Base-by-base conservation (phyloP, 2,888 invertebrate genomes). In the Papilio protenor region DNA sequence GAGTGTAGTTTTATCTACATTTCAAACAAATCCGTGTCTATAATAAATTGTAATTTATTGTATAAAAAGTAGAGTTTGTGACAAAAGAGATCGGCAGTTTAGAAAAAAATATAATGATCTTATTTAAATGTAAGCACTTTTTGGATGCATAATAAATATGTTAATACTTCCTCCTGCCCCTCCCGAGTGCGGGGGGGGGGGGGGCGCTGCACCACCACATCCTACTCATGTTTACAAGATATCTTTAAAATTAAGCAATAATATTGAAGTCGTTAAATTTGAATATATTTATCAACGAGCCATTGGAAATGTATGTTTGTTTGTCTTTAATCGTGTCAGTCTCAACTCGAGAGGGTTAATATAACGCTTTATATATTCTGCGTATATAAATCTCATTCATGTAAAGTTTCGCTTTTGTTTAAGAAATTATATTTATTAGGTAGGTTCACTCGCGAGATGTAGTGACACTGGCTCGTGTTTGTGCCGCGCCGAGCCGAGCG, bases 161-260 rank as follows among this genome's bases (percentile, higher is more conserved):
- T n/a, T n/a, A n/a, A n/a, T n/a, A n/a, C n/a, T n/a, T n/a, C n/a
- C n/a, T n/a, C n/a, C n/a, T n/a, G n/a, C n/a, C n/a, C n/a, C n/a
- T n/a, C n/a, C n/a, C n/a, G n/a, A n/a, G n/a, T n/a, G n/a, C n/a
- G n/a, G n/a, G n/a, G n/a, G n/a, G n/a, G n/a, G n/a, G n/a, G 27
- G 27, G 27, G 27, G 27, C 27, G 27, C 61, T 75, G 64, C 47
- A 40, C 70, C 74, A 75, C 71, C 64, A 77, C 76, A 77, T n/a
- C 57, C 66, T 77, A 80, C 81, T 74, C 79, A 81, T 81, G 81
- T 82, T 80, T 77, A 81, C 79, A 84, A 81, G 81, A 84, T 84
- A 84, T 85, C 84, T 84, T 84, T 84, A 80, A 80, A 83, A 73
- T 47, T 85, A 87, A 90, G 89, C 90, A 90, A 91, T 89, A 89